phyloP scores from a whole-genome alignment of 1,140 invertebrate species.

The Drosophila arawakana region DNA sequence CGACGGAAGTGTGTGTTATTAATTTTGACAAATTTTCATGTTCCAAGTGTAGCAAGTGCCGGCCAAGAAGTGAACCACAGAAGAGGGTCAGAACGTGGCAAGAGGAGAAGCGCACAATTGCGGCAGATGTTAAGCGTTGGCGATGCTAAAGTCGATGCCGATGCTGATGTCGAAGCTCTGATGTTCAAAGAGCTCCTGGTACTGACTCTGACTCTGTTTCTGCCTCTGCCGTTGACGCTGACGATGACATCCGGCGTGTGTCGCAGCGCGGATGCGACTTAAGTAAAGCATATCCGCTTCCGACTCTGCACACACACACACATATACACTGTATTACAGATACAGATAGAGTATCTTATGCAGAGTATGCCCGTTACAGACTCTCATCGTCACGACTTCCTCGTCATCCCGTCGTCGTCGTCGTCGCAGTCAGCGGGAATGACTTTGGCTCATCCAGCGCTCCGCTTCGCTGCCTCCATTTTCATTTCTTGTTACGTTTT shows the following conservation, averaged over 20 bases:
- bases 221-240: conserved; percentile 37
- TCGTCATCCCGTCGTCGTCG: conserved; percentile 47
- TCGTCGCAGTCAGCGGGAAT: conserved; percentile 64
- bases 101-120: conserved; percentile 10
- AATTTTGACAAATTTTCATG: conserved; percentile 84
- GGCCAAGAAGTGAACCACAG: conserved; percentile 50
- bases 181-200: conserved; percentile 13
- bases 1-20: conserved; percentile 81
- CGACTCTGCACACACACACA: conserved; percentile 64
- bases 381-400: conserved; percentile 11
- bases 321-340: conserved; percentile 15
- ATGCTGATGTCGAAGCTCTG: conserved; percentile 33
- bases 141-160: conserved; percentile 48
- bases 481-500: conserved; percentile 81
- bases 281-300: conserved; percentile 84
- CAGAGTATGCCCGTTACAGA: conserved; percentile 40
- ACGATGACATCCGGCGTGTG: conserved; percentile 78
- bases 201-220: background rate
- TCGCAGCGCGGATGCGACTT: conserved; percentile 78
- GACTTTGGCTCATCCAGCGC: conserved; percentile 65
- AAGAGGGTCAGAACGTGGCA: background rate
- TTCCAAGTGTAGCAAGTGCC: conserved; percentile 46
- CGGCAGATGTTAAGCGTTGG: conserved; percentile 39
- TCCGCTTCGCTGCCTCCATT: conserved; percentile 68
- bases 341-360: conserved; percentile 42